Percentiles rank a stretch among this genome's conserved stretches.
These are phyloP conservation scores for Copidosoma aretas DNA, from an alignment of 2,888 invertebrate species.

Conservation along the genomic window DNA sequence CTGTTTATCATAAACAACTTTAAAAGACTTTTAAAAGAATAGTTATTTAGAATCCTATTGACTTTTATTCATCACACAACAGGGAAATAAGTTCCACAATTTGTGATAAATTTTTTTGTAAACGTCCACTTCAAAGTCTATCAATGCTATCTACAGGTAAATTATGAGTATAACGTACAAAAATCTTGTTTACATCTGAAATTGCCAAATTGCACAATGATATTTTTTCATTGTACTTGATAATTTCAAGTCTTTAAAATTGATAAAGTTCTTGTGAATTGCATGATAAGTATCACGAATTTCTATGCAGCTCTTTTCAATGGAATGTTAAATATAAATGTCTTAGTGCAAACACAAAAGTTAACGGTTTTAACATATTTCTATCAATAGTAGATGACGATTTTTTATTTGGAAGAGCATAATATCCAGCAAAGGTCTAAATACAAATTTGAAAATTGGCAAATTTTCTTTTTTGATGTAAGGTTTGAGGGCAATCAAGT, in stretches of 20 bases:
- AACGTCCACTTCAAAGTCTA: slow-evolving; percentile 16
- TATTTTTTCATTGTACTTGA: slow-evolving; percentile 22
- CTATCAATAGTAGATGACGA: slow-evolving; percentile 6
- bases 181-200: slow-evolving; percentile 17
- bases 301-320: slow-evolving; percentile 16
- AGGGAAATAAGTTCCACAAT: neutral
- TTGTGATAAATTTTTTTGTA: slow-evolving; percentile 16
- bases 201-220: slow-evolving; percentile 29
- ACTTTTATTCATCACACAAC: no score
- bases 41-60: no score
- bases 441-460: slow-evolving; percentile 55
- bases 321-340: slow-evolving; percentile 33
- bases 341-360: slow-evolving; percentile 14
- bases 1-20: no score
- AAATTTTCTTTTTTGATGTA: slow-evolving; percentile 1
- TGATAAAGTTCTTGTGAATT: slow-evolving; percentile 33
- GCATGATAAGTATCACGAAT: slow-evolving; percentile 26
- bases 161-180: slow-evolving; percentile 31
- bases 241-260: slow-evolving; percentile 31
- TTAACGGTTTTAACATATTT: slow-evolving; percentile 12
- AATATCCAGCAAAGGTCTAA: slow-evolving; percentile 52
- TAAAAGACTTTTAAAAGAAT: no score
- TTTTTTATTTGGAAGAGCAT: slow-evolving; percentile 23
- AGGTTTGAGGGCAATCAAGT: no score
- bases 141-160: slow-evolving; percentile 23